These are phyloP conservation scores for Theodoxus fluviatilis DNA, from an alignment of 2,888 invertebrate species.

Conservation along the genomic window DNA sequence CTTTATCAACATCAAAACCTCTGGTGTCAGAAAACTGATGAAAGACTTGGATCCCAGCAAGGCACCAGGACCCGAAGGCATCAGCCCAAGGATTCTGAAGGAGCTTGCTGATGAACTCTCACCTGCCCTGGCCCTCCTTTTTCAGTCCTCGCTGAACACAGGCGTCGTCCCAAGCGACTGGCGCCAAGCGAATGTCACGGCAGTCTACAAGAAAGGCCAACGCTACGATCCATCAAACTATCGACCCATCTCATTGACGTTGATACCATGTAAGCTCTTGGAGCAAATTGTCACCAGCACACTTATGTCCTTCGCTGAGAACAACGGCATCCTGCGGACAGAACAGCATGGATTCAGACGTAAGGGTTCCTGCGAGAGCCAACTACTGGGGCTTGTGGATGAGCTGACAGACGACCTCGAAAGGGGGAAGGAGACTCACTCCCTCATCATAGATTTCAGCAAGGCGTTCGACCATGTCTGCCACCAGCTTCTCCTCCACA, in stretches of 20 bases:
- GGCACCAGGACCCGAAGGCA: conserved; percentile 11
- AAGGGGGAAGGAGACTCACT: not conserved
- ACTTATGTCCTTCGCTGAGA: not conserved
- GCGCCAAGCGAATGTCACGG: not conserved
- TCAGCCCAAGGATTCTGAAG: not conserved
- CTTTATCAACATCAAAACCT: not conserved
- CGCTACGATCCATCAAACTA: not conserved
- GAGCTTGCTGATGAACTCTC: conserved; percentile 16
- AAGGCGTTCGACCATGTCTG: conserved; percentile 20
- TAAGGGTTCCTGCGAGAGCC: conserved; percentile 1
- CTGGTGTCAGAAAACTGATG: conserved; percentile 3
- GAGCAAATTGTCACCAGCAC: conserved; percentile 5
- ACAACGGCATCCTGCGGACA: not conserved
- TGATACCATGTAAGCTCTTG: not conserved
- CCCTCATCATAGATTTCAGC: too few species aligned
- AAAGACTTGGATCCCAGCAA: conserved; percentile 16
- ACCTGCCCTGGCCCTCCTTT: conserved; percentile 15
- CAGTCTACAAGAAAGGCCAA: too few species aligned
- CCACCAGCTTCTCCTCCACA: too few species aligned
- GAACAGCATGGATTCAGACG: conserved; percentile 15
- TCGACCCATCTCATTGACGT: conserved; percentile 7
- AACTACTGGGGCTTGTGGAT: conserved; percentile 5
- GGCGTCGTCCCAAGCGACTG: conserved; percentile 7
- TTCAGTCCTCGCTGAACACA: not conserved
- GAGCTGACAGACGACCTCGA: not conserved